Conservation (phyloP, 2,113 vertebrate species). For the Coptodon rendalli region DNA sequence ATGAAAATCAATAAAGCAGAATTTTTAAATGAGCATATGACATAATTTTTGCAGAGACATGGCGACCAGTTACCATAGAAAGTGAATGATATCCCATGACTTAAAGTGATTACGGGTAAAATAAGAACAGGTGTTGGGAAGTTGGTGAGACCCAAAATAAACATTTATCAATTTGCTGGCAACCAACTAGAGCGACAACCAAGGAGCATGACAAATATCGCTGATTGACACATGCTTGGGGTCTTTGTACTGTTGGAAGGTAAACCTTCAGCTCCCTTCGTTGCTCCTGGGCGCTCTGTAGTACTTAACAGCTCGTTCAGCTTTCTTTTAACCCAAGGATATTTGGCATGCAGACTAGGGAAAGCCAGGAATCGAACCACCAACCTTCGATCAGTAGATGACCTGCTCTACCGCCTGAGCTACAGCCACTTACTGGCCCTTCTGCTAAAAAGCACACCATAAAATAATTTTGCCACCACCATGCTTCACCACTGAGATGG, state of each 20-base stretch:
- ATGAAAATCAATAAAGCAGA: neutral
- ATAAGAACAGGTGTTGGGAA: neutral
- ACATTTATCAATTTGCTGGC: neutral
- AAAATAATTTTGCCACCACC: neutral
- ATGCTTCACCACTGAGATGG: neutral
- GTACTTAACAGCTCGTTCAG: neutral
- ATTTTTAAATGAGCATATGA: neutral
- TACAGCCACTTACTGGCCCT: neutral
- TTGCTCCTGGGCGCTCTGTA: neutral
- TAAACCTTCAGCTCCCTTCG: neutral
- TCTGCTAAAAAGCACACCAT: neutral
- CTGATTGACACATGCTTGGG: neutral
- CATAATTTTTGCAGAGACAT: neutral
- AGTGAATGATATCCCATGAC: neutral
- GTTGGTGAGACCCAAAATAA: neutral
- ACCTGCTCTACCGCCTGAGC: neutral
- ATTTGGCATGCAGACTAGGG: neutral
- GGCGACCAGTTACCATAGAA: neutral
- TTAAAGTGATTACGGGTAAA: neutral
- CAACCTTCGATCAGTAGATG: neutral
- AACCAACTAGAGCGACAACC: neutral
- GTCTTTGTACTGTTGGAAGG: neutral
- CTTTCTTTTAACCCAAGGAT: neutral
- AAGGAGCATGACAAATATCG: neutral
- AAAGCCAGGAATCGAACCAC: neutral